phyloP scores from a whole-genome alignment of 2,797 vertebrate genomes.

The Poecilia gillii region DNA sequence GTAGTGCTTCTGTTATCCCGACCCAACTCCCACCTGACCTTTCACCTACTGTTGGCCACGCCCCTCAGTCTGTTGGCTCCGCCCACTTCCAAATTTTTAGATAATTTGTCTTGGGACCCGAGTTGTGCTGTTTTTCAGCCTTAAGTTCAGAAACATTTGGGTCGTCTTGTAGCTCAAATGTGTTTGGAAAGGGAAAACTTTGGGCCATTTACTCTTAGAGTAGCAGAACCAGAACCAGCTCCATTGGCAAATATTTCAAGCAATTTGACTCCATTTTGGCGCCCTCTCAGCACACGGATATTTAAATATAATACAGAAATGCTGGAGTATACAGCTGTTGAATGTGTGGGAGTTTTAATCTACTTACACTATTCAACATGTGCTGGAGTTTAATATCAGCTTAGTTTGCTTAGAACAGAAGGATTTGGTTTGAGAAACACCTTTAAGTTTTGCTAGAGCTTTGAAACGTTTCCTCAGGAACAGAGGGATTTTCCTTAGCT shows the following conservation, averaged over 20 bases:
- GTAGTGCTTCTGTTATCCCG: too few species aligned
- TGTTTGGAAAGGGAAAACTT: too few species aligned
- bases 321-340: neutral
- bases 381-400: slow-evolving; percentile 5
- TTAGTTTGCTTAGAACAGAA: slow-evolving; percentile 15
- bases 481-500: slow-evolving; percentile 59
- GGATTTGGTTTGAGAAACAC: slow-evolving; percentile 7
- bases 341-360: slow-evolving; percentile 1
- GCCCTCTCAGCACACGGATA: neutral
- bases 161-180: too few species aligned
- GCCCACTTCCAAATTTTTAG: neutral
- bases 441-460: slow-evolving; percentile 19
- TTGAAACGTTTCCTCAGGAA: slow-evolving; percentile 33
- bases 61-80: too few species aligned
- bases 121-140: too few species aligned
- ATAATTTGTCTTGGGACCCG: too few species aligned
- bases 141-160: too few species aligned
- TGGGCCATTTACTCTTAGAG: neutral
- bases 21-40: too few species aligned
- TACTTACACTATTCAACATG: slow-evolving; percentile 1
- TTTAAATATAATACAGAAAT: neutral
- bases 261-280: neutral
- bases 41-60: too few species aligned
- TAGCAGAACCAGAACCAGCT: neutral
- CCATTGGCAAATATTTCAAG: neutral